These are phyloP conservation scores for Enteromius mattozi DNA, from an alignment of 2,797 vertebrate genomes.

Conservation along the genomic window DNA sequence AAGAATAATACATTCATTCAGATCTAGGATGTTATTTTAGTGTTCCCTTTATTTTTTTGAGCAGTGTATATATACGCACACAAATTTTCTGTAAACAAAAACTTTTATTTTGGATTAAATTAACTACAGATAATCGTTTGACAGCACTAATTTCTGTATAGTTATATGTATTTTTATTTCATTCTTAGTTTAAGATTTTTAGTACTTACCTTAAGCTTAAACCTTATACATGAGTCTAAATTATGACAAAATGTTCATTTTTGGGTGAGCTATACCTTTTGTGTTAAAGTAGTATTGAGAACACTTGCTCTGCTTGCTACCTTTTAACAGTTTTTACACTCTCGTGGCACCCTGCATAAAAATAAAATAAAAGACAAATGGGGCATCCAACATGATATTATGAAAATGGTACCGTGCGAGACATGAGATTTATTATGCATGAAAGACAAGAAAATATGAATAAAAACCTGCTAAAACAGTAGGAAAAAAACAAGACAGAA, in stretches of 20 bases:
- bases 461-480: slow-evolving; percentile 11
- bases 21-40: too few relatives aligned
- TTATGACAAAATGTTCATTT: background rate
- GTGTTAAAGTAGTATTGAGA: background rate
- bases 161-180: too few relatives aligned
- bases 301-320: background rate
- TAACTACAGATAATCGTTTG: too few relatives aligned
- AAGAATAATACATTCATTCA: too few relatives aligned
- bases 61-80: too few relatives aligned
- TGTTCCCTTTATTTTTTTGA: too few relatives aligned
- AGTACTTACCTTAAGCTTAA: too few relatives aligned
- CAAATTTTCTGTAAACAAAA: too few relatives aligned
- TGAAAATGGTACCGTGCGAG: background rate
- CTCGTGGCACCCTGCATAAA: slow-evolving; percentile 3
- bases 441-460: background rate
- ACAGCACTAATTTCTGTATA: too few relatives aligned
- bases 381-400: slow-evolving; percentile 1
- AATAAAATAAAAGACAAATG: slow-evolving; percentile 24
- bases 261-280: background rate
- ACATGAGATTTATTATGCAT: slow-evolving; percentile 35
- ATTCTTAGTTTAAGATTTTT: too few relatives aligned
- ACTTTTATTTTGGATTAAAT: too few relatives aligned
- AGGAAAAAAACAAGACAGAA: background rate
- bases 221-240: background rate
- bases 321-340: slow-evolving; percentile 12